A percentile compares a stretch with the other conserved stretches of the same genome.
Evolutionary conservation across 2,888 invertebrate species (phyloP).

Genomic region (Agriopis leucophaearia): DNA sequence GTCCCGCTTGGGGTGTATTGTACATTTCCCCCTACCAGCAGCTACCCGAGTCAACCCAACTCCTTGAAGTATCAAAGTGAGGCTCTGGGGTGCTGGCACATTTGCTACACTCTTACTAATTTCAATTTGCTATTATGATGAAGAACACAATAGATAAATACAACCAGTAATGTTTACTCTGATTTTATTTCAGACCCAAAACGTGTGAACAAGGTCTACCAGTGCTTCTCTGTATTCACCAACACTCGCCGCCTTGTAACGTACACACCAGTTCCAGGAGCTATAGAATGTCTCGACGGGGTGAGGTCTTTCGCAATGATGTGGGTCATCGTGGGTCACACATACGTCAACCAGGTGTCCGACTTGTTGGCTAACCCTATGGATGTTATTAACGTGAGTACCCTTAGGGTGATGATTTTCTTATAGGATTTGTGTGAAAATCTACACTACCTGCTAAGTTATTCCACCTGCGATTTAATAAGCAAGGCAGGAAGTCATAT

Average conservation of each 20-base stretch:
- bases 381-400: constrained; percentile 56
- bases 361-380: constrained; percentile 56
- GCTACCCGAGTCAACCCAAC: too few species aligned
- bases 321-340: constrained; percentile 81
- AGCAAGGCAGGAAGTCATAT: too few species aligned
- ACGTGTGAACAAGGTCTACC: constrained; percentile 52
- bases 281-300: constrained; percentile 79
- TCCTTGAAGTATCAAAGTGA: too few species aligned
- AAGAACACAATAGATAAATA: too few species aligned
- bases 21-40: too few species aligned
- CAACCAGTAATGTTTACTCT: not conserved
- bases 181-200: constrained; percentile 57
- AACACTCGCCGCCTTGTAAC: constrained; percentile 73
- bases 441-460: too few species aligned
- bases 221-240: constrained; percentile 68
- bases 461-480: too few species aligned
- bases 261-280: constrained; percentile 61
- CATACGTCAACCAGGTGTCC: constrained; percentile 54
- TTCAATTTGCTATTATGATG: too few species aligned
- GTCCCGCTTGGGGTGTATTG: too few species aligned
- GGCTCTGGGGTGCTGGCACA: too few species aligned
- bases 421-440: too few species aligned
- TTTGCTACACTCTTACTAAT: too few species aligned
- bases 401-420: not conserved
- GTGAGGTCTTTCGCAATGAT: constrained; percentile 78